Evolutionary conservation across 2,888 invertebrate genomes (phyloP), one percentile per base, ranked within the genome.

Genomic region (Dicycla oo): DNA sequence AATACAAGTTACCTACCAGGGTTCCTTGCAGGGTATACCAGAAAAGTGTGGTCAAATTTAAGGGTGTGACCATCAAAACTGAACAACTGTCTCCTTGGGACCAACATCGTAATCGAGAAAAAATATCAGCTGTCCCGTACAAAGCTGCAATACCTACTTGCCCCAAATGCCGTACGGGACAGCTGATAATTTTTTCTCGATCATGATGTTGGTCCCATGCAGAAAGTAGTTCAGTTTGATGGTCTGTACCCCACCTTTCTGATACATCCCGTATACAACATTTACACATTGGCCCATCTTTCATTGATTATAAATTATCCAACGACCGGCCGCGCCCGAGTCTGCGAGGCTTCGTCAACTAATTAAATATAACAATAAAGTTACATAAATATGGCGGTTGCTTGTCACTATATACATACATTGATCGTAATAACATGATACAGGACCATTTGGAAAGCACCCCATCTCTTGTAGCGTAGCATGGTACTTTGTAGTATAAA

Each of bases 331-430:
- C 94, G 93, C 92, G 88, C 93, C 93, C 92, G 80, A 69, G 75
- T 89, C 90, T 93, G 94, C 94, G 94, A 94, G 94, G 94, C 88
- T 89, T 87, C 82, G 69, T 87, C 81, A 87, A 88, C 88, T 78
- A 85, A 89, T 85, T 87, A 87, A 84, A 87, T 82, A 78, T 83
- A 91, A 90, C 84, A 88, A 87, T 89, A 89, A 90, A 86, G 75
- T 87, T 89, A 89, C 91, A 92, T 91, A 93, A 93, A 92, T 93
- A 94, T 94, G 94, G 94, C 94, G 87, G 82, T 87, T 82, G 80
- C 75, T 82, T 85, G 81, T 82, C 73, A 80, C 81, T 73, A 69
- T 75, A 62, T 75, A 62, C 49, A 77, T 78, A 69, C 58, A 57
- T 78, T 75, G 53, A 72, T 78, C 30, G 53, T 57, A 62, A 15